Conservation (phyloP, 2,797 vertebrate species). For the Fratercula arctica region DNA sequence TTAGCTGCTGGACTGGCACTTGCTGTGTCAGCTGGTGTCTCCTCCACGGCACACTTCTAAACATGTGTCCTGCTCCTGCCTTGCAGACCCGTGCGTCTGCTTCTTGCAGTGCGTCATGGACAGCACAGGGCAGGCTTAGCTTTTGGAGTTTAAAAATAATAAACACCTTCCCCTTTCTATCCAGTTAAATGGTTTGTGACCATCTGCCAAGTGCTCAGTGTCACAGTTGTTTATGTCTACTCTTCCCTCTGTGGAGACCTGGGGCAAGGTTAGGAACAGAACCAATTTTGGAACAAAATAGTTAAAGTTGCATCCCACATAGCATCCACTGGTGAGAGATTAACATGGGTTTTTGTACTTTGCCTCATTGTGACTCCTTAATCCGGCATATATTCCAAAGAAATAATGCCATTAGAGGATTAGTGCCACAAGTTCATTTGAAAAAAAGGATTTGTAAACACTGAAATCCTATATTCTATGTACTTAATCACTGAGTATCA, state of each 20-base stretch:
- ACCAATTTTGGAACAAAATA: slow-evolving; percentile 62
- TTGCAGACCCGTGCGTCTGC: background rate
- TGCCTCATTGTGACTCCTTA: slow-evolving; percentile 87
- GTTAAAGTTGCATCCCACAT: slow-evolving; percentile 67
- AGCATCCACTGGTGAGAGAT: slow-evolving; percentile 75
- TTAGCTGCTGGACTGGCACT: background rate
- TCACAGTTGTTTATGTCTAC: slow-evolving; percentile 13
- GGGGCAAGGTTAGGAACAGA: slow-evolving; percentile 45
- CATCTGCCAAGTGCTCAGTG: slow-evolving; percentile 19
- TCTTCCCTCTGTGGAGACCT: background rate
- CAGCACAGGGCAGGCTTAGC: background rate
- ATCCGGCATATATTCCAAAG: slow-evolving; percentile 79
- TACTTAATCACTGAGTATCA: slow-evolving; percentile 68
- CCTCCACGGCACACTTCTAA: background rate
- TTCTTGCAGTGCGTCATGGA: background rate
- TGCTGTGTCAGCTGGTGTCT: background rate
- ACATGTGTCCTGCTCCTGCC: background rate
- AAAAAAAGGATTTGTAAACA: slow-evolving; percentile 79
- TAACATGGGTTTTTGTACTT: slow-evolving; percentile 84
- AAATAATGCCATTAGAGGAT: slow-evolving; percentile 89
- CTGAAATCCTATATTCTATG: slow-evolving; percentile 73
- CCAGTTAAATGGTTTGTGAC: slow-evolving; percentile 11
- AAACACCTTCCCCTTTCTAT: background rate
- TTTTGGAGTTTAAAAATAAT: slow-evolving; percentile 29
- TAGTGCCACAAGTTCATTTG: slow-evolving; percentile 85